phyloP scores from a whole-genome alignment of 2,888 invertebrate genomes.

The Sarcophaga caerulescens region DNA sequence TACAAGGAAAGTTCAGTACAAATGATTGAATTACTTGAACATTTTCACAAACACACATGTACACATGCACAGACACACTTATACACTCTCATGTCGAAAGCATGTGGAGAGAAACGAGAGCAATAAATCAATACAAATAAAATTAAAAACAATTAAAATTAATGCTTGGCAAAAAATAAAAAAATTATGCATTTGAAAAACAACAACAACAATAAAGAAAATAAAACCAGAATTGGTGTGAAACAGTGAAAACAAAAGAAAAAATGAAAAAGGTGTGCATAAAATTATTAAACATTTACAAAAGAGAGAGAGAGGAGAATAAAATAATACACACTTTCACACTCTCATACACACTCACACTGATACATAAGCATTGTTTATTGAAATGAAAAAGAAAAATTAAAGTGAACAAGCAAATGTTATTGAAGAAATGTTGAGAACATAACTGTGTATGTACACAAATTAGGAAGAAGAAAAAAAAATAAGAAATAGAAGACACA shows the following conservation, averaged over 20 bases:
- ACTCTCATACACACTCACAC: conserved; percentile 4
- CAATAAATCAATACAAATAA: conserved; percentile 53
- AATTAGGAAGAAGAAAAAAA: conserved; percentile 1
- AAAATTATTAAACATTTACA: conserved; percentile 40
- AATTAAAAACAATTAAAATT: conserved; percentile 52
- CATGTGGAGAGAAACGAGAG: background rate
- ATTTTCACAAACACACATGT: background rate
- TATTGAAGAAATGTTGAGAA: conserved; percentile 56
- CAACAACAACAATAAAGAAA: conserved; percentile 5
- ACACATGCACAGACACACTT: too few species aligned
- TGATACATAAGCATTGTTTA: background rate
- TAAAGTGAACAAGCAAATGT: conserved; percentile 42
- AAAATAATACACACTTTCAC: too few species aligned
- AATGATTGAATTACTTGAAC: conserved; percentile 6
- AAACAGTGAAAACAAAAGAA: background rate
- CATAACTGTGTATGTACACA: conserved; percentile 27
- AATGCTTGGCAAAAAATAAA: conserved; percentile 10
- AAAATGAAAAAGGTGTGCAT: conserved; percentile 55
- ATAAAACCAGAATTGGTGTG: background rate
- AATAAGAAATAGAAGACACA: too few species aligned
- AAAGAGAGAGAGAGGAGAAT: background rate
- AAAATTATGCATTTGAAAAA: conserved; percentile 18
- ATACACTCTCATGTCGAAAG: too few species aligned
- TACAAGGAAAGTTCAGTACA: background rate
- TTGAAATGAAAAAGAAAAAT: background rate